Conservation (phyloP, 2,888 invertebrate species). For the Sclerodermus sp. region DNA sequence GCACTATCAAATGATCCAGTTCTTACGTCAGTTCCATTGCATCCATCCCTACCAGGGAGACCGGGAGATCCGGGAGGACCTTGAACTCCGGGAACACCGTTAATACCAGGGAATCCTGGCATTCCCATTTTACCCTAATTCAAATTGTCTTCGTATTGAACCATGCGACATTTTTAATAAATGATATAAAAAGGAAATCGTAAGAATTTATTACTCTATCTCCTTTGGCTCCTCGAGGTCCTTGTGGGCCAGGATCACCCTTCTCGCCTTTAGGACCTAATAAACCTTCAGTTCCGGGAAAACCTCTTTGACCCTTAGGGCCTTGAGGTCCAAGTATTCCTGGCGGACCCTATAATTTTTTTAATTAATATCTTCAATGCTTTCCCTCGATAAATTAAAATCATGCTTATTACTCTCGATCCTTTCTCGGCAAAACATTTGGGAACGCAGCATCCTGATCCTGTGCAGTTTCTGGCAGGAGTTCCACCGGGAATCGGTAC, state of each 20-base stretch:
- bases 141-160: too few species aligned
- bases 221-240: constrained; percentile 81
- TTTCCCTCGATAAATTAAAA: not conserved
- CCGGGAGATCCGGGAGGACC: constrained; percentile 75
- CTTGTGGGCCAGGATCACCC: constrained; percentile 82
- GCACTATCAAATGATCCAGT: not conserved
- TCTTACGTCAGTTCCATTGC: constrained; percentile 91
- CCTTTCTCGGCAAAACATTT: constrained; percentile 91
- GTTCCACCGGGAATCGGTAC: constrained; percentile 58
- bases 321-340: constrained; percentile 75
- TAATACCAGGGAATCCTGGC: constrained; percentile 82
- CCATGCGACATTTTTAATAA: not conserved
- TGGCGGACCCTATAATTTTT: constrained; percentile 67
- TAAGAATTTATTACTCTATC: constrained; percentile 62
- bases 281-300: constrained; percentile 82
- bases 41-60: constrained; percentile 86
- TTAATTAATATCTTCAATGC: not conserved
- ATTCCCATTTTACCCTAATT: constrained; percentile 82
- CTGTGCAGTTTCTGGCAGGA: constrained; percentile 67
- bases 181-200: not conserved
- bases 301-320: constrained; percentile 75
- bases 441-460: constrained; percentile 73
- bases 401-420: constrained; percentile 63
- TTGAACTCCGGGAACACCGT: constrained; percentile 72
- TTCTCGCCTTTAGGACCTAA: constrained; percentile 86